Evolutionary conservation across 2,113 vertebrate genomes (phyloP).

Genomic region (Ginglymostoma cirratum): DNA sequence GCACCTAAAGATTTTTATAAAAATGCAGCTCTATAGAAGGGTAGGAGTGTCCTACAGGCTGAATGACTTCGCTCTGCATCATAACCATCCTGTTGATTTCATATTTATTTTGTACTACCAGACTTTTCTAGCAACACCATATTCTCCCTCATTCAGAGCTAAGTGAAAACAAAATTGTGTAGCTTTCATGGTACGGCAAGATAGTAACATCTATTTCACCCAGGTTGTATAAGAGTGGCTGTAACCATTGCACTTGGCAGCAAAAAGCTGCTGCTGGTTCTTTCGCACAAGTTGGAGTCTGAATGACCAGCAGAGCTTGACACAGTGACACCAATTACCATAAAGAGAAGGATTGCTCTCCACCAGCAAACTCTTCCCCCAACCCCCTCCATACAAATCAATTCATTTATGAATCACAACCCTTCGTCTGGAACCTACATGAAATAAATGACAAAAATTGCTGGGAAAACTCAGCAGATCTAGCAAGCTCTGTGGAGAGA

Average conservation of each 20-base stretch:
- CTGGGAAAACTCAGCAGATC: no score
- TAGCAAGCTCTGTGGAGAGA: no score
- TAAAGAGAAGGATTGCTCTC: not conserved
- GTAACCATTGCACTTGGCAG: not conserved
- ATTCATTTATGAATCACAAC: not conserved
- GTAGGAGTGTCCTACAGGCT: no score
- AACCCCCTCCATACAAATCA: not conserved
- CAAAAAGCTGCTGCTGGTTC: not conserved
- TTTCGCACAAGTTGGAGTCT: not conserved
- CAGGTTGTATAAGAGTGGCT: not conserved
- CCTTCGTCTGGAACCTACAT: not conserved
- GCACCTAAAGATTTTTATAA: no score
- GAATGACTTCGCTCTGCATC: no score
- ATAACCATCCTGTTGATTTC: no score
- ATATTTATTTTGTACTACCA: not conserved
- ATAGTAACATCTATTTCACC: not conserved
- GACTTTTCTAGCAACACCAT: not conserved
- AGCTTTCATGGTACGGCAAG: not conserved
- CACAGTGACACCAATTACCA: not conserved
- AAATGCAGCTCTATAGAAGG: no score
- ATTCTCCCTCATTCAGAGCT: not conserved
- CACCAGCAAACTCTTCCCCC: no score
- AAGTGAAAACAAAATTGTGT: not conserved
- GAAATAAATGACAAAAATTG: not conserved
- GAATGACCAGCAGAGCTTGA: not conserved